A percentile compares a stretch with the other conserved stretches of the same genome.
Evolutionary conservation across 2,113 vertebrate species (phyloP).

Genomic region (Xyliphius kryptos): DNA sequence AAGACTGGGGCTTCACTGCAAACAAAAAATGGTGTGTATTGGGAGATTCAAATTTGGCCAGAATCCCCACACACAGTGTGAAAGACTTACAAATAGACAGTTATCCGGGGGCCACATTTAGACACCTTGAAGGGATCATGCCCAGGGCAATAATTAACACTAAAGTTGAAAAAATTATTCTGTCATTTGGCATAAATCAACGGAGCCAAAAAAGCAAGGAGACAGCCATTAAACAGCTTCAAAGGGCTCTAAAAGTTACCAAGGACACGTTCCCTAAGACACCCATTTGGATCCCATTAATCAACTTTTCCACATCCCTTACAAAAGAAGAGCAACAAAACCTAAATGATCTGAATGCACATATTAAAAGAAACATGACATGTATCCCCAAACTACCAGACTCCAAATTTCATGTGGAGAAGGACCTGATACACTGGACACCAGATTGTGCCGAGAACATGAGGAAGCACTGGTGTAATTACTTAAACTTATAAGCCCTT

Average conservation of each 20-base stretch:
- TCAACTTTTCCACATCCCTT: background rate
- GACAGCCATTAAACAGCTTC: background rate
- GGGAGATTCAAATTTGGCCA: constrained; percentile 1
- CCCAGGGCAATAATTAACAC: no score
- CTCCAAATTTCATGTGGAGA: background rate
- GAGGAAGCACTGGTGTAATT: no score
- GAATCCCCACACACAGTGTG: background rate
- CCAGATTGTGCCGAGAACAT: no score
- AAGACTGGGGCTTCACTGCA: background rate
- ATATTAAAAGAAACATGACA: background rate
- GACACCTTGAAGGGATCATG: no score
- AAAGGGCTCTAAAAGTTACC: background rate
- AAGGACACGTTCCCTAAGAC: background rate
- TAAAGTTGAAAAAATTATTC: background rate
- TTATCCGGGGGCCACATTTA: background rate
- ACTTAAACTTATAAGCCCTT: no score
- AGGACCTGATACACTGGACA: no score
- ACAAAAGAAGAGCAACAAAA: background rate
- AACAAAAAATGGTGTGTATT: background rate
- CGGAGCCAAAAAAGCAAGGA: background rate
- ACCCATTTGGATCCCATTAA: background rate
- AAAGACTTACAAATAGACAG: background rate
- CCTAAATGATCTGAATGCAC: background rate
- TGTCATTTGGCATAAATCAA: background rate
- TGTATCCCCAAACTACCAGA: background rate